Conservation (phyloP, 2,113 vertebrate species). For the Poeciliopsis retropinna region DNA sequence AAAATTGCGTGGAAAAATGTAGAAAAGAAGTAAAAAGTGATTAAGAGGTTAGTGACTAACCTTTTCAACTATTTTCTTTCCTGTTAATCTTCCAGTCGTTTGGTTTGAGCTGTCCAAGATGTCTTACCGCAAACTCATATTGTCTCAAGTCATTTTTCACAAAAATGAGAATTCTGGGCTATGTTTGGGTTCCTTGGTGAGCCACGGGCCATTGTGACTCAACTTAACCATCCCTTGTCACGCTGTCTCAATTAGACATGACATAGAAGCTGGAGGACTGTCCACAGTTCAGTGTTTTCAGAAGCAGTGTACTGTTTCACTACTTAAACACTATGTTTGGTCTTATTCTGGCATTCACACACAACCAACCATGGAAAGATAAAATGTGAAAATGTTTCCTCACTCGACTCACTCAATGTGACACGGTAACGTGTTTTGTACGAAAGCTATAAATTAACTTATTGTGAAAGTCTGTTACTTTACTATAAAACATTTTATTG, state of each 20-base stretch:
- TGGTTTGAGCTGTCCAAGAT: conserved; percentile 51
- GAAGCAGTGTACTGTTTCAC: conserved; percentile 22
- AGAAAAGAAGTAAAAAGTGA: neutral
- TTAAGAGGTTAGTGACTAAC: neutral
- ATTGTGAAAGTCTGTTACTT: neutral
- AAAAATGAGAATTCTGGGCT: conserved; percentile 55
- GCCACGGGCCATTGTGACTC: conserved; percentile 50
- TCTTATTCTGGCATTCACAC: conserved; percentile 13
- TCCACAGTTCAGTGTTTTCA: conserved; percentile 26
- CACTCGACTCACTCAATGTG: neutral
- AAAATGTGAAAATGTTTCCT: conserved; percentile 4
- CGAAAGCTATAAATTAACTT: neutral
- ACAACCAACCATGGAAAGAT: conserved; percentile 5
- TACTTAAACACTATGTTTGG: neutral
- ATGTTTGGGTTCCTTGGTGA: conserved; percentile 65
- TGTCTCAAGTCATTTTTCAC: conserved; percentile 56
- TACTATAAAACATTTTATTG: no score
- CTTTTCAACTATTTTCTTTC: conserved; percentile 27
- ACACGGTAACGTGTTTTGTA: neutral
- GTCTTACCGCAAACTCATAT: conserved; percentile 67
- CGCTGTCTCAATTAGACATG: conserved; percentile 60
- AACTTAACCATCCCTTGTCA: conserved; percentile 59
- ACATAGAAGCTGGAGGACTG: conserved; percentile 47
- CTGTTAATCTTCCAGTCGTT: conserved; percentile 33
- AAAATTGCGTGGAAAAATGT: conserved; percentile 15